These are phyloP conservation scores for Cirrhinus molitorella DNA, from an alignment of 2,797 vertebrate genomes.

Conservation along the genomic window DNA sequence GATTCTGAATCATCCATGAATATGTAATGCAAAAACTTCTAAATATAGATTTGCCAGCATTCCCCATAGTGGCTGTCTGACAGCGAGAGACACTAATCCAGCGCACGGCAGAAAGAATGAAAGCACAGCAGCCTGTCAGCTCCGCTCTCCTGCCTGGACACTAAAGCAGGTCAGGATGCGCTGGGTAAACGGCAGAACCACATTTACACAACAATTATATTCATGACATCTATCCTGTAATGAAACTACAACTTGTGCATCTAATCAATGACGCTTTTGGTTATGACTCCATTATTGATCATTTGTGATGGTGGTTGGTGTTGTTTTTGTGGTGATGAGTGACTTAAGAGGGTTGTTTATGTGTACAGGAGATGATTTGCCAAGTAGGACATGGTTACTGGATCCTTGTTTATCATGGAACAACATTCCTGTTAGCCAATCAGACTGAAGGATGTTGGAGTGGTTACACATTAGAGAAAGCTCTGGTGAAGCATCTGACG, in stretches of 20 bases:
- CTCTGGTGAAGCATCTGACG: not conserved
- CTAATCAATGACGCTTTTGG: not conserved
- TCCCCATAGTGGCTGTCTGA: slow-evolving; percentile 60
- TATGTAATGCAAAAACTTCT: slow-evolving; percentile 62
- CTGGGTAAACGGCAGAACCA: not conserved
- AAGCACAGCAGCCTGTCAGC: slow-evolving; percentile 46
- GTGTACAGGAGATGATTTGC: not conserved
- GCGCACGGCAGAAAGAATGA: slow-evolving; percentile 53
- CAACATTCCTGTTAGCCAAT: not conserved
- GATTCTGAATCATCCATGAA: slow-evolving; percentile 66
- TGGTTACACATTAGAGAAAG: not conserved
- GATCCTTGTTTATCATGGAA: not conserved
- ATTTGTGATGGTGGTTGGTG: not conserved
- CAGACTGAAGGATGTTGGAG: not conserved
- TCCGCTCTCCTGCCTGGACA: slow-evolving; percentile 36
- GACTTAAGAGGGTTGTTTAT: not conserved
- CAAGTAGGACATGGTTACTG: not conserved
- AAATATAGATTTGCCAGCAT: slow-evolving; percentile 63
- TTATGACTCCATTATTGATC: not conserved
- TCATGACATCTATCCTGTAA: not conserved
- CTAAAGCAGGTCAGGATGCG: not conserved
- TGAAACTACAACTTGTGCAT: not conserved
- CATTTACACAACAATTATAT: not conserved
- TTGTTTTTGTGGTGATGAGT: slow-evolving; percentile 2
- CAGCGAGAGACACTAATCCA: slow-evolving; percentile 54